These are phyloP conservation scores for Urocyon cinereoargenteus DNA, from an alignment of 2,797 vertebrate genomes.

Conservation along the genomic window DNA sequence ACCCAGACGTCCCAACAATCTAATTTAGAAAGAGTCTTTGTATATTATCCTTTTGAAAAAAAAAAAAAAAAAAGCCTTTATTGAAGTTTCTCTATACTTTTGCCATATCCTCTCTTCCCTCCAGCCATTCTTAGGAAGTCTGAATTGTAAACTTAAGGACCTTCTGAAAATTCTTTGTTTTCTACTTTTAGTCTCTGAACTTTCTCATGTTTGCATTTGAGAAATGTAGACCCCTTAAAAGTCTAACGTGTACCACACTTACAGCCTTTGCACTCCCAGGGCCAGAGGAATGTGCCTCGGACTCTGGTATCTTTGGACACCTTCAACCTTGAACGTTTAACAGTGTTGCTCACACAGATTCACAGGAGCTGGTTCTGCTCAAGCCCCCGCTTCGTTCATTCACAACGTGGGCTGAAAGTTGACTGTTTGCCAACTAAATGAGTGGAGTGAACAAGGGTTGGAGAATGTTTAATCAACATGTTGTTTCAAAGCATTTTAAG, in stretches of 20 bases:
- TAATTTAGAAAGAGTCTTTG: background rate
- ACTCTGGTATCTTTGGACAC: background rate
- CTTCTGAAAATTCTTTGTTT: background rate
- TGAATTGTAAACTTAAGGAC: background rate
- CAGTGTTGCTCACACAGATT: background rate
- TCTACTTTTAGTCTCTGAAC: background rate
- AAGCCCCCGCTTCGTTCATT: background rate
- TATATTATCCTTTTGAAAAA: background rate
- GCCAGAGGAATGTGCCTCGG: background rate
- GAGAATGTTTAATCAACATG: background rate
- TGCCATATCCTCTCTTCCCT: background rate
- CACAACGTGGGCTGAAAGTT: background rate
- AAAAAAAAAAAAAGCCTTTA: background rate
- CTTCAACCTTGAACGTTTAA: background rate
- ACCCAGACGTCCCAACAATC: background rate
- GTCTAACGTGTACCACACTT: background rate
- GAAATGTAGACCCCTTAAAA: background rate
- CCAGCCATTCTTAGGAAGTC: background rate
- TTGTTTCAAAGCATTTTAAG: slow-evolving; percentile 18
- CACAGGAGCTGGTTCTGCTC: background rate
- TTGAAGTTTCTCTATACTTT: background rate
- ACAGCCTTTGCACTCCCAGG: background rate
- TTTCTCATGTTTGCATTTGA: slow-evolving; percentile 33
- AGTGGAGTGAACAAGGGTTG: background rate
- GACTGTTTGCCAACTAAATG: background rate